Base-by-base conservation (phyloP, 2,797 vertebrate species). In the Melanotaenia pygmaea region DNA sequence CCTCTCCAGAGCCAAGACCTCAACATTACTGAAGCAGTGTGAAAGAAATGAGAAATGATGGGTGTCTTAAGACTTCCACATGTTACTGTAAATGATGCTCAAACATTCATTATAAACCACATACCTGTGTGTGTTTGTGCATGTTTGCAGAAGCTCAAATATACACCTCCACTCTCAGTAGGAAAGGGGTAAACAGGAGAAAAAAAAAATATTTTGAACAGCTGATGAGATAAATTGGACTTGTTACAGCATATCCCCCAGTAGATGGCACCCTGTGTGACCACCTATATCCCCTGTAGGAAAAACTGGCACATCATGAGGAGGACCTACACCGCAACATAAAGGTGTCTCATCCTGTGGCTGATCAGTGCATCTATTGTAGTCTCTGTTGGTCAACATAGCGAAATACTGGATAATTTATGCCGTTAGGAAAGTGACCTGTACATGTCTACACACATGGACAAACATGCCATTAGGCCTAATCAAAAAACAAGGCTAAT, bases 401-500 rank as follows among this genome's bases (percentile, higher is more conserved):
- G 57, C 32, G n/a, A 4, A 51, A 11, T 4, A 51, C 3, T 24
- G 50, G 24, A n/a, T 51, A 60, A 58, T 74, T 59, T 71, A 47
- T 16, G 43, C 35, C 26, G 24, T 62, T 51, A 35, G 60, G n/a
- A 22, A 51, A 28, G 56, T 66, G 68, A 47, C 40, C 20, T 1
- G 9, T 16, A 20, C 34, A 34, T 14, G 38, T 13, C n/a, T 26
- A 40, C 47, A 32, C 24, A n/a, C 26, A 51, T 51, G 50, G 1
- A 51, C 22, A 22, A 51, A 12, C 22, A 51, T 14, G 50, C 18
- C 18, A 20, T 11, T 12, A 63, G 4, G 40, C 40, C 76, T 58
- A 77, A 78, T 77, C 68, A 70, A 74, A 83, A 85, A 86, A 64
- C 86, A 75, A 30, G 91, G 65, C 82, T 89, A 90, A 92, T 92